Evolutionary conservation across 2,113 vertebrate species (phyloP).

Genomic region (Mastomys coucha): DNA sequence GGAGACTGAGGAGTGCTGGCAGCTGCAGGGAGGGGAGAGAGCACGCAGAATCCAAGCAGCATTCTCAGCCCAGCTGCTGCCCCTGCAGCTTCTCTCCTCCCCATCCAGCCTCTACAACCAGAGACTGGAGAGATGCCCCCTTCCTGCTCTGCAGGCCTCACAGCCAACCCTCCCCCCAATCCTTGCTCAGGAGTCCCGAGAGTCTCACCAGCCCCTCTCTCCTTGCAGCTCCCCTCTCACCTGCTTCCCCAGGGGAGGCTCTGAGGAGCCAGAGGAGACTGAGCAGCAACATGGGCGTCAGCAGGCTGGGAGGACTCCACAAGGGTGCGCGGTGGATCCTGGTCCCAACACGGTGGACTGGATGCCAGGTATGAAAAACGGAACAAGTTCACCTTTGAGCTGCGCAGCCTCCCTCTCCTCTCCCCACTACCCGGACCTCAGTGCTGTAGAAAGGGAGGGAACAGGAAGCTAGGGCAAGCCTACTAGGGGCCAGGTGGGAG

Average conservation of each 20-base stretch:
- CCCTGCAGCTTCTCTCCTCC: neutral
- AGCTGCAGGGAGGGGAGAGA: neutral
- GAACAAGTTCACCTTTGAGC: conserved; percentile 30
- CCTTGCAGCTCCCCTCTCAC: neutral
- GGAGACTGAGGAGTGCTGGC: neutral
- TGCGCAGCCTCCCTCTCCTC: neutral
- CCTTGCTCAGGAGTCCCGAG: neutral
- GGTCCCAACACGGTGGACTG: neutral
- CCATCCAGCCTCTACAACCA: neutral
- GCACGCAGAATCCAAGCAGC: neutral
- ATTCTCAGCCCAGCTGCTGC: neutral
- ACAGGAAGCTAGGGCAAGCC: neutral
- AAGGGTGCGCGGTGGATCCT: neutral
- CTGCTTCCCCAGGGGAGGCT: neutral
- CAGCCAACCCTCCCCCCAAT: neutral
- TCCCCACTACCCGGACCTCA: neutral
- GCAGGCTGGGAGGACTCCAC: neutral
- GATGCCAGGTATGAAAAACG: neutral
- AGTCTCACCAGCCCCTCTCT: neutral
- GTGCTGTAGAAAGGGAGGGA: neutral
- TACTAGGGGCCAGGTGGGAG: neutral
- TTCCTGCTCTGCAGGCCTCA: neutral
- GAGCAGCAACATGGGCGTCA: neutral
- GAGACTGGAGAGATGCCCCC: neutral
- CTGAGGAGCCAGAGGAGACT: conserved; percentile 59